These are phyloP conservation scores for Aphelocoma coerulescens DNA, from an alignment of 2,113 vertebrate species.

Conservation along the genomic window DNA sequence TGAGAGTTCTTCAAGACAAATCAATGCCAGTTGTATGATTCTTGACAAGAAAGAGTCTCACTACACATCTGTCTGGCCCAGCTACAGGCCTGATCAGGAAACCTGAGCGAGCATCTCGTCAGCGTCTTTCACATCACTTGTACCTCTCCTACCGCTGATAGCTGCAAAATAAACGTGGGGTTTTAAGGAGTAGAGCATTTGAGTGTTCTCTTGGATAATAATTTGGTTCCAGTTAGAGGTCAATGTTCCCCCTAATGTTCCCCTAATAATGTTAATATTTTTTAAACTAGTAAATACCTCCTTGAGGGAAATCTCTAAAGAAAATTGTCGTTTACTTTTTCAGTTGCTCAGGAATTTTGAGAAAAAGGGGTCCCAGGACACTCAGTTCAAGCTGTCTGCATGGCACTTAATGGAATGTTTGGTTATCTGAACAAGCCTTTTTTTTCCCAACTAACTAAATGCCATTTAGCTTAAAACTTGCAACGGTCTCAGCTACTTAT, in stretches of 20 bases:
- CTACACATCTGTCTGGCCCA: neutral
- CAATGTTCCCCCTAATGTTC: neutral
- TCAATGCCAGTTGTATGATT: neutral
- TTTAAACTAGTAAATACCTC: neutral
- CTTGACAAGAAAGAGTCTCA: neutral
- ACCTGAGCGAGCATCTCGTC: neutral
- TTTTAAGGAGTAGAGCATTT: neutral
- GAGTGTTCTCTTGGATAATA: neutral
- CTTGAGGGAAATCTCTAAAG: neutral
- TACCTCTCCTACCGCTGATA: neutral
- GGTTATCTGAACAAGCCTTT: neutral
- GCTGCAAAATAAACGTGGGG: neutral
- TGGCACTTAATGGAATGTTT: neutral
- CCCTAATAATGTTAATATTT: neutral
- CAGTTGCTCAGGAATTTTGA: neutral
- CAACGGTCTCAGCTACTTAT: neutral
- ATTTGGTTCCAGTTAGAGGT: neutral
- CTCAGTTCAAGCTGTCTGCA: neutral
- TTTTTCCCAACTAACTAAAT: neutral
- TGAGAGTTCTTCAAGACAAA: neutral
- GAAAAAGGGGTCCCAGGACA: neutral
- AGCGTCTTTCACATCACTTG: neutral
- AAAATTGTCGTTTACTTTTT: neutral
- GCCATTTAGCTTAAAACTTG: neutral
- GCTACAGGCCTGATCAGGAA: neutral